Evolutionary conservation across 2,113 vertebrate genomes (phyloP).

Genomic region (Glaucomys volans): DNA sequence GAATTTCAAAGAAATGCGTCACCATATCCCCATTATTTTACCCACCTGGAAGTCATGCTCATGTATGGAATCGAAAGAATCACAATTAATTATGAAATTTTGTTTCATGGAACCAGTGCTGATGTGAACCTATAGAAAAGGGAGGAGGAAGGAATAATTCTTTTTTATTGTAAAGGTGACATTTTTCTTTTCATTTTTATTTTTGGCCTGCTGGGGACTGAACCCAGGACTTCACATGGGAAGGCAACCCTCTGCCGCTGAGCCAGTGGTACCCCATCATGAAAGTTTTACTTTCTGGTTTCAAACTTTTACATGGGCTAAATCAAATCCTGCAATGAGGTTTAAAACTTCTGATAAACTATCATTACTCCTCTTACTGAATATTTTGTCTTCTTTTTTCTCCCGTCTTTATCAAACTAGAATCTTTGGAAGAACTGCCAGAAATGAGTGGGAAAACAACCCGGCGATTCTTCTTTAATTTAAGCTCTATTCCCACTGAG

Average conservation of each 20-base stretch:
- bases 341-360: conserved; percentile 2
- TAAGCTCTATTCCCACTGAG: conserved; percentile 94
- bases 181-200: no score
- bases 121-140: conserved; percentile 24
- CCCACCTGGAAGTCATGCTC: conserved; percentile 77
- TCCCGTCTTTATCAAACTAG: conserved; percentile 84
- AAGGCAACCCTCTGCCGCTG: background rate
- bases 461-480: conserved; percentile 98
- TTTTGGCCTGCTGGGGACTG: background rate
- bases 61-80: conserved; percentile 45
- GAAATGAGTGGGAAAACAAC: conserved; percentile 93
- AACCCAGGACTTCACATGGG: background rate
- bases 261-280: background rate
- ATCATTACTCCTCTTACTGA: conserved; percentile 67
- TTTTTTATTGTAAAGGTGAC: conserved; percentile 54
- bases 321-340: conserved; percentile 15
- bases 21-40: conserved; percentile 72
- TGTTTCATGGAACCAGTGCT: conserved; percentile 18
- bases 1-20: conserved; percentile 80
- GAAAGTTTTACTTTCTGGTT: conserved; percentile 47
- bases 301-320: conserved; percentile 1
- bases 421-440: conserved; percentile 95
- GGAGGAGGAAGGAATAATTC: background rate
- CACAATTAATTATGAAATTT: conserved; percentile 65
- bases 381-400: conserved; percentile 59